These are phyloP conservation scores for Rhinopomastus cyanomelas DNA, from an alignment of 2,113 vertebrate genomes.

Conservation along the genomic window DNA sequence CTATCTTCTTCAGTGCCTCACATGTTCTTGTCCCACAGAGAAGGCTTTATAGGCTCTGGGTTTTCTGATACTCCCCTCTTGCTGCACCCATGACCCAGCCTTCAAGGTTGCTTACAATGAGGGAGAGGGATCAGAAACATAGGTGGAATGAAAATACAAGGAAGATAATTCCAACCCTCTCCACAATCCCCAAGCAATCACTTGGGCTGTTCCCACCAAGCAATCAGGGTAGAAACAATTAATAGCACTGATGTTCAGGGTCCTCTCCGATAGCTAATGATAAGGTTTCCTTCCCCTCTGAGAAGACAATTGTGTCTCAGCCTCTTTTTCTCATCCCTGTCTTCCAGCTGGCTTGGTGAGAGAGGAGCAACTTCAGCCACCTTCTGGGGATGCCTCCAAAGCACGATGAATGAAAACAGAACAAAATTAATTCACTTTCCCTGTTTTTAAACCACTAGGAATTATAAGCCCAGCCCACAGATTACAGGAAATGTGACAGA, in stretches of 20 bases:
- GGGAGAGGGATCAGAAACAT: not conserved
- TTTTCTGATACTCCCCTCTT: not conserved
- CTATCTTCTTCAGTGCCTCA: conserved; percentile 10
- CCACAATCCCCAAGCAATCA: not conserved
- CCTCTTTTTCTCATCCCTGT: not conserved
- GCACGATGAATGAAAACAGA: not conserved
- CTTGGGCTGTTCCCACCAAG: not conserved
- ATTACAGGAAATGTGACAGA: not conserved
- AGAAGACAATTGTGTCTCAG: not conserved
- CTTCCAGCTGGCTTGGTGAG: not conserved
- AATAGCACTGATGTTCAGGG: not conserved
- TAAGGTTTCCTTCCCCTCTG: not conserved
- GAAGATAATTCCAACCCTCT: not conserved
- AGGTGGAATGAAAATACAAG: not conserved
- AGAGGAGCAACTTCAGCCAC: not conserved
- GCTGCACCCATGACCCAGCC: not conserved
- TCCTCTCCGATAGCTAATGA: not conserved
- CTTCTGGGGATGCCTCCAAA: not conserved
- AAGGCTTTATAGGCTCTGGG: not conserved
- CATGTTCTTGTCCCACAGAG: not conserved
- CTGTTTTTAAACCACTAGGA: not conserved
- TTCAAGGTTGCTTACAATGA: not conserved
- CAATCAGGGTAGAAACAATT: conserved; percentile 8
- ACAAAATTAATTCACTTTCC: not conserved
- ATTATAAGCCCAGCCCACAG: not conserved